phyloP scores from a whole-genome alignment of 2,888 invertebrate genomes.

The Steromphala cineraria region DNA sequence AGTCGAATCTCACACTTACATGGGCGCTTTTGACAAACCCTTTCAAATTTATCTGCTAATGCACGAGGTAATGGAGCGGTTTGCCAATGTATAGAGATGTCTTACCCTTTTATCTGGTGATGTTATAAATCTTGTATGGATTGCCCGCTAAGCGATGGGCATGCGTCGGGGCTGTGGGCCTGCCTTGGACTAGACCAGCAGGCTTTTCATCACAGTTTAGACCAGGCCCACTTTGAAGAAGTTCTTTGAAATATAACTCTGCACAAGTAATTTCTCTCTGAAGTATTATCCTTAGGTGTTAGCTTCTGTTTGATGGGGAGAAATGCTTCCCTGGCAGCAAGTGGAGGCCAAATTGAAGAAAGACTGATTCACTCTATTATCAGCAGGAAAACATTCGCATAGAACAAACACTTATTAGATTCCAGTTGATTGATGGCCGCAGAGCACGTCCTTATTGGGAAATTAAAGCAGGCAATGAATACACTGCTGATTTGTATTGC shows the following conservation, averaged over 20 bases:
- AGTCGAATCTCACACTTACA: too few relatives aligned
- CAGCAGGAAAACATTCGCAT: slow-evolving; percentile 17
- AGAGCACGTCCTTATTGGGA: slow-evolving; percentile 4
- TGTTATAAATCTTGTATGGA: slow-evolving; percentile 20
- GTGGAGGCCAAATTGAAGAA: slow-evolving; percentile 13
- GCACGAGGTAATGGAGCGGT: background rate
- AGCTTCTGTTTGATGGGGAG: background rate
- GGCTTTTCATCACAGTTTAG: slow-evolving; percentile 19
- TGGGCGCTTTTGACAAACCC: background rate
- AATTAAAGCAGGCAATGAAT: background rate
- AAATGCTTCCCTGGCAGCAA: background rate
- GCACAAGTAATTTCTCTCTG: slow-evolving; percentile 13
- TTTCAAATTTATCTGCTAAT: slow-evolving; percentile 21
- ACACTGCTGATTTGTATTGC: background rate
- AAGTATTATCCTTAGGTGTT: slow-evolving; percentile 5
- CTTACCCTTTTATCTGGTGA: slow-evolving; percentile 15
- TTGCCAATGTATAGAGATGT: slow-evolving; percentile 13
- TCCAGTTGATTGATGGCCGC: slow-evolving; percentile 2
- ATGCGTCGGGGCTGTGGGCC: background rate
- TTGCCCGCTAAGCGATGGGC: slow-evolving; percentile 13
- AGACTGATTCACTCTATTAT: slow-evolving; percentile 12
- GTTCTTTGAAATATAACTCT: slow-evolving; percentile 17
- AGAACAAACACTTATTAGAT: slow-evolving; percentile 21
- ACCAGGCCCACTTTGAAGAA: slow-evolving; percentile 3
- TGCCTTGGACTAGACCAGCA: background rate